A percentile compares a stretch with the other conserved stretches of the same genome.
Conservation (phyloP, 2,797 vertebrate genomes). For the Coracias cyanogaster region DNA sequence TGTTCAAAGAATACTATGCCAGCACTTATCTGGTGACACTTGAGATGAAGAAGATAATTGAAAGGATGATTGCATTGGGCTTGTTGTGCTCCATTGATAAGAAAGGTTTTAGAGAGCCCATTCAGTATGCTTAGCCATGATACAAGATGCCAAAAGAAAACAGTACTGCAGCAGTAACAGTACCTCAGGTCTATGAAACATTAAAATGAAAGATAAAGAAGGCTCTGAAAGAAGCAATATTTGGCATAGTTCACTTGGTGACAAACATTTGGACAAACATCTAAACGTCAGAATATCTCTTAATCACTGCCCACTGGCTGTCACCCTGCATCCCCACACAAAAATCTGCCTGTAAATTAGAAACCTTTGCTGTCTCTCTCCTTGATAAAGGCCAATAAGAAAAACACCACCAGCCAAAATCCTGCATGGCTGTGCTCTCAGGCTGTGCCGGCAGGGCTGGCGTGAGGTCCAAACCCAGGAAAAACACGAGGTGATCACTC, state of each 20-base stretch:
- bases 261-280: slow-evolving; percentile 9
- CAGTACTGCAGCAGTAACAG: background rate
- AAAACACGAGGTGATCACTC: slow-evolving; percentile 25
- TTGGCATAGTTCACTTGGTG: background rate
- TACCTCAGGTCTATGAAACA: background rate
- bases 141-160: slow-evolving; percentile 42
- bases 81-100: slow-evolving; percentile 73
- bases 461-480: background rate
- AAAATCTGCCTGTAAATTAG: background rate
- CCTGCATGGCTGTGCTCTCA: background rate
- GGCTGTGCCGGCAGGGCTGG: slow-evolving; percentile 7
- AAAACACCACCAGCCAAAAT: background rate
- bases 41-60: slow-evolving; percentile 75
- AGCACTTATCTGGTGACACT: slow-evolving; percentile 72
- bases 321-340: background rate
- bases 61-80: slow-evolving; percentile 69
- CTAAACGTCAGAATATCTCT: background rate
- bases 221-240: slow-evolving; percentile 14
- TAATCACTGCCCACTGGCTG: background rate
- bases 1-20: slow-evolving; percentile 61
- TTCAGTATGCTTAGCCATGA: slow-evolving; percentile 58
- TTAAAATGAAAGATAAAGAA: slow-evolving; percentile 53
- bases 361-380: background rate
- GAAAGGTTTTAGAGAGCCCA: slow-evolving; percentile 63
- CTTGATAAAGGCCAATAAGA: background rate